Base-by-base conservation (phyloP, 2,113 vertebrate genomes). In the Anser brachyrhynchus region DNA sequence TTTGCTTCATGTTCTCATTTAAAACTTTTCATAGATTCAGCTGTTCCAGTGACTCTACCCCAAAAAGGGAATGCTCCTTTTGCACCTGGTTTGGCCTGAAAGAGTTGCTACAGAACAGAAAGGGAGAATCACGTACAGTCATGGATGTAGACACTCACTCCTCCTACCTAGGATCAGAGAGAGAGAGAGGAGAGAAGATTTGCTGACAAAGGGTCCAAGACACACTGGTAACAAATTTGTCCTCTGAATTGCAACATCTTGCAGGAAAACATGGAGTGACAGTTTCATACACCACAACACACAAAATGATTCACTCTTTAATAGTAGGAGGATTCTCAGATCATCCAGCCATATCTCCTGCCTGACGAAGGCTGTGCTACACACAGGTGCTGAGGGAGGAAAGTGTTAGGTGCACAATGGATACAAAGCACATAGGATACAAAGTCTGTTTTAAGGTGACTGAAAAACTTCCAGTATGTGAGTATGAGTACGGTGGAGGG, bases 101-200 rank as follows among this genome's bases (percentile, higher is more conserved):
- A 65, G 6, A 11, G 39, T 33, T 67, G 25, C 62, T 41, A 10
- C 21, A 25, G 31, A 10, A 2, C 31, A 65, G 52, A 11, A 66
- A 44, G 19, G 10, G 35, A 41, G 22, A 78, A 25, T 12, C 23
- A 39, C 0, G 0, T 4, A 21, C 55, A 55, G 13, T 31, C 29
- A 37, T 1, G 3, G 35, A 54, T 72, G 54, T 67, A 90, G n/a
- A 21, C 17, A 25, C n/a, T 44, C 28, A 7, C 20, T 49, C 16
- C 39, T 79, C 25, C 66, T 57, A 2, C 61, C 23, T 8, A 13
- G 29, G n/a, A 37, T 29, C 20, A 59, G 66, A 74, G 41, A 43
- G 26, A 29, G 4, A 28, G 15, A 66, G 35, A 33, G 22, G 19
- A 43, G n/a, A 67, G 59, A 51, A 62, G 7, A 2, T 28, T 26